These are phyloP conservation scores for Alexandromys fortis DNA, from an alignment of 2,113 vertebrate genomes.

Conservation along the genomic window DNA sequence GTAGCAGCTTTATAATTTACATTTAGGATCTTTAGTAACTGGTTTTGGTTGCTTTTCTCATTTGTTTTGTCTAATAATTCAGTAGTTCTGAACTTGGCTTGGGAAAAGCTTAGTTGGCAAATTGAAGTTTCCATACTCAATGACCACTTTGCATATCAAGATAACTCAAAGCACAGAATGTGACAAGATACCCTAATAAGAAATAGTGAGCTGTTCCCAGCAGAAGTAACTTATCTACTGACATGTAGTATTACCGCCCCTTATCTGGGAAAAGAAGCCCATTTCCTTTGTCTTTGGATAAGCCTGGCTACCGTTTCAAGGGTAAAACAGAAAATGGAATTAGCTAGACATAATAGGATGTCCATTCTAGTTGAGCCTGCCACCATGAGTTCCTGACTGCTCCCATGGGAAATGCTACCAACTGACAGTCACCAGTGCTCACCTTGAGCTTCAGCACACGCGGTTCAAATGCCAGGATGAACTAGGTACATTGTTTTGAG, in stretches of 20 bases:
- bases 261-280: not conserved
- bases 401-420: slow-evolving; percentile 7
- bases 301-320: not conserved
- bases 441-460: not conserved
- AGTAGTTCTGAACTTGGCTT: not conserved
- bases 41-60: not conserved
- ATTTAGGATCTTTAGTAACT: not conserved
- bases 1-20: not conserved
- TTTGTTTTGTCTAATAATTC: not conserved
- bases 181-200: not conserved
- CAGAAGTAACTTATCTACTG: not conserved
- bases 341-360: slow-evolving; percentile 5
- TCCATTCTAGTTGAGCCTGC: not conserved
- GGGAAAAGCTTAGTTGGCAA: slow-evolving; percentile 16
- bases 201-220: slow-evolving; percentile 26
- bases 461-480: not conserved
- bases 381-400: not conserved
- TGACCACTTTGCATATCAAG: not conserved
- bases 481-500: not conserved
- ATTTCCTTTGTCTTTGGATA: slow-evolving; percentile 50
- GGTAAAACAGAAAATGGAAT: slow-evolving; percentile 43
- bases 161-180: not conserved
- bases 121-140: not conserved
- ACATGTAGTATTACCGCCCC: slow-evolving; percentile 18
- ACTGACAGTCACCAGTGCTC: no score